Evolutionary conservation across 2,888 invertebrate species (phyloP), one percentile per base, ranked within the genome.

Genomic region (Pseudococcus viburni): DNA sequence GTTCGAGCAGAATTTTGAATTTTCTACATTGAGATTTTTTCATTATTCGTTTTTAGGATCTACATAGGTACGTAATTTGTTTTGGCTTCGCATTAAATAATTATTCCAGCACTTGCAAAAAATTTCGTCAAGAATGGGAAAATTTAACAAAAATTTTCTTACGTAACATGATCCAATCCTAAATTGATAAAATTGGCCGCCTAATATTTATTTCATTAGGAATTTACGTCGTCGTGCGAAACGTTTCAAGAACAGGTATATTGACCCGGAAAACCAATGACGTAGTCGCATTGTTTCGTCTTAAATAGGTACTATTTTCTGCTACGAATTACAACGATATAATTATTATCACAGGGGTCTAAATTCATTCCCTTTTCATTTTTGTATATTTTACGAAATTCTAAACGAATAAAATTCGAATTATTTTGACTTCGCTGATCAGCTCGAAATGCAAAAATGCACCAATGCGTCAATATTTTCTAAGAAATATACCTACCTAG

Each of bases 241-340:
- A 33, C 17, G 73, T 15, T 33, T 5, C 73, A 33, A 26, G 33
- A 5, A 73, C 17, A 4, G 73, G 33, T 73, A 19, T 73, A 73
- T 39, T 73, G 73, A 73, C 73, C 73, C 73, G 73, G 73, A 73
- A 73, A 73, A 73, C 39, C 33, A 15, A 73, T 73, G 73, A 73
- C 73, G 73, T 26, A 73, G 17, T 7, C 17, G 73, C 33, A 73
- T 73, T 73, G 73, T 73, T 73, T 73, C 9, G 19, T 73, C 15
- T 17, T 73, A 73, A 73, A 73, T 73, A 33, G 26, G 26, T 33
- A 73, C 33, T 73, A 73, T 73, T 73, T 73, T 73, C 73, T 73
- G 33, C 39, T 73, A 5, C 8, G 19, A 22, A 64, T 64, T 19
- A 22, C 0, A 22, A 22, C 64, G 22, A 8, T 64, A 22, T 64